Percentiles rank a stretch among this genome's conserved stretches.
phyloP scores from a whole-genome alignment of 2,113 vertebrate genomes.

The Poeciliopsis turrubarensis region DNA sequence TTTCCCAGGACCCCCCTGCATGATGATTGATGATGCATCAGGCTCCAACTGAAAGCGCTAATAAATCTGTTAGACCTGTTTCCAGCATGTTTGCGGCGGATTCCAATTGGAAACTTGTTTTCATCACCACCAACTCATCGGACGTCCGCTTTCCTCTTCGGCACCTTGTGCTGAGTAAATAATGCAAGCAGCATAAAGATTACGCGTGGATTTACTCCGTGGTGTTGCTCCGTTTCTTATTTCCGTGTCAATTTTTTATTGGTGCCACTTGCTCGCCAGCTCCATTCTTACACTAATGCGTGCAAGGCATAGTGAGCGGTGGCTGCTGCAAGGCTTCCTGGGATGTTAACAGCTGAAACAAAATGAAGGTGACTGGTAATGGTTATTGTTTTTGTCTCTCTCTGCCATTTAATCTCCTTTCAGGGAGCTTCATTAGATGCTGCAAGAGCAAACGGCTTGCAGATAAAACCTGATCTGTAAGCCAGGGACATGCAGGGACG shows the following conservation, averaged over 20 bases:
- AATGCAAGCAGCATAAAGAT: neutral
- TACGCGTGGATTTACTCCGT: neutral
- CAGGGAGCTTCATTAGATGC: slow-evolving; percentile 77
- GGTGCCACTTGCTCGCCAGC: slow-evolving; percentile 6
- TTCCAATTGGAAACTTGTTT: slow-evolving; percentile 27
- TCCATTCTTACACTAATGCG: slow-evolving; percentile 18
- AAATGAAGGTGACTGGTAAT: slow-evolving; percentile 79
- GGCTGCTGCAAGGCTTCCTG: slow-evolving; percentile 39
- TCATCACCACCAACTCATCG: slow-evolving; percentile 8
- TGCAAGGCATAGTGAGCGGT: slow-evolving; percentile 10
- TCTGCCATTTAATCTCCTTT: slow-evolving; percentile 79
- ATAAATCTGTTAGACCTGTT: slow-evolving; percentile 46
- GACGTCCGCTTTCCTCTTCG: neutral
- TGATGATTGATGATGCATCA: slow-evolving; percentile 54
- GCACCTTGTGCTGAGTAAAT: slow-evolving; percentile 15
- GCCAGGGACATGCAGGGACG: slow-evolving; percentile 69
- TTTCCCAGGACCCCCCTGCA: slow-evolving; percentile 24
- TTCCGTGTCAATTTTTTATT: slow-evolving; percentile 39
- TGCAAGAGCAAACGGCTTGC: slow-evolving; percentile 69
- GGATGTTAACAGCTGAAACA: slow-evolving; percentile 64
- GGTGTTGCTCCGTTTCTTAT: slow-evolving; percentile 16
- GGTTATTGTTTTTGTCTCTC: slow-evolving; percentile 79
- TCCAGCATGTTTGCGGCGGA: slow-evolving; percentile 34
- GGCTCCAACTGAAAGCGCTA: slow-evolving; percentile 40
- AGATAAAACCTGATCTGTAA: slow-evolving; percentile 77